Evolutionary conservation across 1,140 invertebrate genomes (phyloP), one percentile per base, ranked within the genome.

Genomic region (Diachasma alloeum): DNA sequence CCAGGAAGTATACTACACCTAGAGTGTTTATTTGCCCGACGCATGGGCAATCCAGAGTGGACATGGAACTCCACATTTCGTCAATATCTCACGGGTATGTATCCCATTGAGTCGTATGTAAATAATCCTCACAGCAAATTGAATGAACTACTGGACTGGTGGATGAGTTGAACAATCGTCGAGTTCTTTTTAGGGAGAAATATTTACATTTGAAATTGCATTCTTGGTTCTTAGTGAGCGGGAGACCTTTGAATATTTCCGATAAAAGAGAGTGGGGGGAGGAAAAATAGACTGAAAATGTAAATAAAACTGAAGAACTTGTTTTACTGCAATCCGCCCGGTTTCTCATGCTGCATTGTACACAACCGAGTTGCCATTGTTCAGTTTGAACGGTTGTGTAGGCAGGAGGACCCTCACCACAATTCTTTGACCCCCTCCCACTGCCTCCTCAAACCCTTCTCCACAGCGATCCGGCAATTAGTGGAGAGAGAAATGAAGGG

Each of bases 1-100:
- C 96, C 96, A 0, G 95, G 95, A 77, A 95, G 94, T 79, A 95
- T 95, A 0, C 84, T 97, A 0, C 94, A 96, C 84, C 89, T 97
- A 63, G 95, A 97, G 84, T 97, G 96, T 83, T 91, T 97, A 71
- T 95, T 94, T 82, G 92, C 93, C 0, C 89, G 95, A 72, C 90
- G 92, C 44, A 85, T 94, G 26, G 96, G 96, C 0, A 94, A 94
- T 75, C 96, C 96, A 0, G 94, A 95, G 77, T 97, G 96, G 96
- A 94, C 93, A n/a, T 97, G 96, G 95, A 96, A 95, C 0, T 94
- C 95, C 44, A 93, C 91, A 11, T 92, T 93, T 78, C 92, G 94
- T 77, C 92, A 94, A 84, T 95, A 96, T 84, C 89, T 92, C 13
- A 95, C 94, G 79, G 94, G 95, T 96, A 82, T 89, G 85, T 86